Evolutionary conservation across 2,797 vertebrate genomes (phyloP), one percentile per base, ranked within the genome.

Genomic region (Danionella dracula): DNA sequence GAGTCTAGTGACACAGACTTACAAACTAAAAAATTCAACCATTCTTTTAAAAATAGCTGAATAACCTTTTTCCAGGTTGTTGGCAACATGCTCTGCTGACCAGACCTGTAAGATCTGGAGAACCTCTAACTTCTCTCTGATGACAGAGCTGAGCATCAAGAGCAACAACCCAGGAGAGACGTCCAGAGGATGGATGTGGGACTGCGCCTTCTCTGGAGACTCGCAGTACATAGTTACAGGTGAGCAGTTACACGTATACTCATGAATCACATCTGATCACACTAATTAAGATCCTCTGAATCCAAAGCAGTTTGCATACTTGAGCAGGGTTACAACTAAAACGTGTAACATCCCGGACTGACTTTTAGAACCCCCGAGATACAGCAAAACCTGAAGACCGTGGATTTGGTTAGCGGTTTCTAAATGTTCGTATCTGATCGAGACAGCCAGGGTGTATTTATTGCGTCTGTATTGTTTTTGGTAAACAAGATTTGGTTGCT

Each of bases 41-140:
- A 3, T 8, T 35, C 32, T 35, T 35, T 35, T 4, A 9, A 27
- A 27, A 27, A 1, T 3, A 35, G 32, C n/a, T n/a, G 10, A 35
- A 4, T 8, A 9, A 6, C 8, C 61, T 4, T 42, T 15, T 0
- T 63, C 4, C 76, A 99, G 97, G 41, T 88, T 99, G 16, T 83
- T 99, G 49, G 96, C 97, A 54, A 99, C 97, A 0, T 99, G 97
- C 80, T 99, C 97, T 0, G 96, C 97, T 1, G 97, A 99, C 82
- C 97, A 99, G 85, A 99, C 97, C 0, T 99, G 97, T 75, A 99
- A 99, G 81, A 99, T 99, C 72, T 99, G 97, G 97, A 94, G 93
- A 74, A 99, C 97, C 0, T 98, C 96, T 20, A 99, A 99, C 70
- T 99, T 99, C 85, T 96, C 96, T 0, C 85, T 99, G 68, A 98